Conservation (phyloP, 2,797 vertebrate genomes). For the Potorous gilbertii region DNA sequence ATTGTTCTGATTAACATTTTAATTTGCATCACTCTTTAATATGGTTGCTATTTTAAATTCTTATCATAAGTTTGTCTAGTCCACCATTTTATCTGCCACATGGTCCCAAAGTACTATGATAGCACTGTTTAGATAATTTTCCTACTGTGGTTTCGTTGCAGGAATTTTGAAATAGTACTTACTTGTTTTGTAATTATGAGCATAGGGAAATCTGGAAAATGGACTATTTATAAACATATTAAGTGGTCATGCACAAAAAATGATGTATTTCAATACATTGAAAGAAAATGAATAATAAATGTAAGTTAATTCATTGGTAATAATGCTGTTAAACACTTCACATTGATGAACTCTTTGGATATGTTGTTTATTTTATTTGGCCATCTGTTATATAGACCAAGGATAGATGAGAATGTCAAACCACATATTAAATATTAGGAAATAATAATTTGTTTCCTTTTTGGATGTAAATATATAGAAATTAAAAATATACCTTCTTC, state of each 20-base stretch:
- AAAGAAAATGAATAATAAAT: not conserved
- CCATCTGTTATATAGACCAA: not conserved
- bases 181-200: not conserved
- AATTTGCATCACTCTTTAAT: not conserved
- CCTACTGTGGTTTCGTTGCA: not conserved
- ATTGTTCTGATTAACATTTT: not conserved
- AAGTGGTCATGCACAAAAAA: not conserved
- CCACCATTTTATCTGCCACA: not conserved
- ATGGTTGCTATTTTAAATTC: not conserved
- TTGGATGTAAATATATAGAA: too few relatives aligned
- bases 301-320: not conserved
- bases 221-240: not conserved
- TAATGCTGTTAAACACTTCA: not conserved
- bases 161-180: not conserved
- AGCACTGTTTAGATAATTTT: not conserved
- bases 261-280: too few relatives aligned
- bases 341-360: not conserved
- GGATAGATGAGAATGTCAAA: not conserved
- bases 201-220: not conserved
- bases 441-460: not conserved
- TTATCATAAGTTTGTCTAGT: not conserved
- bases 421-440: not conserved
- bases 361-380: not conserved
- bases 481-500: not conserved
- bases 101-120: not conserved